Percentiles rank a stretch among this genome's conserved stretches.
These are phyloP conservation scores for Pomatorhinus ruficollis DNA, from an alignment of 2,113 vertebrate genomes.

Conservation along the genomic window DNA sequence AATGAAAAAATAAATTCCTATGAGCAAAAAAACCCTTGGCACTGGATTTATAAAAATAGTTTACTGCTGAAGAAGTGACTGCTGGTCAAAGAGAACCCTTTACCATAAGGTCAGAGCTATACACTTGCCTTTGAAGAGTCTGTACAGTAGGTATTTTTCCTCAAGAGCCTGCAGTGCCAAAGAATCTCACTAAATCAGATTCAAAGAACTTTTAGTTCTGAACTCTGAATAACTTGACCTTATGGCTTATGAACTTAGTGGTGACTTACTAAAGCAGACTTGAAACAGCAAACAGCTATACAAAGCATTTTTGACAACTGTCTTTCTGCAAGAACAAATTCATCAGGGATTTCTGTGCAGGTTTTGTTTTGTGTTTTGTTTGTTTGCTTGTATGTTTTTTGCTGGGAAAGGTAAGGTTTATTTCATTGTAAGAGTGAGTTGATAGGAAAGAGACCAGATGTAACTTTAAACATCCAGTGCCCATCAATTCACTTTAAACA, in stretches of 20 bases:
- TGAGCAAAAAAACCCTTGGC: not conserved
- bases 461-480: not conserved
- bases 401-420: not conserved
- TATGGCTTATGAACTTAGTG: not conserved
- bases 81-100: not conserved
- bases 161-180: not conserved
- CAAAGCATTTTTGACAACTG: not conserved
- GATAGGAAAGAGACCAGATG: rapidly evolving
- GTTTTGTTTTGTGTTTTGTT: not conserved
- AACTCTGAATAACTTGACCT: not conserved
- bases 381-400: not conserved
- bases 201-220: not conserved
- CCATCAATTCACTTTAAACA: not conserved
- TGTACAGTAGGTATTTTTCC: not conserved
- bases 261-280: not conserved
- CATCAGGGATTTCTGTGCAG: not conserved
- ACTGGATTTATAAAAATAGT: not conserved
- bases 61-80: conserved; percentile 14
- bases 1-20: not conserved
- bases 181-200: not conserved
- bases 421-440: not conserved
- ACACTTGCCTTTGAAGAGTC: not conserved
- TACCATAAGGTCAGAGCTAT: not conserved
- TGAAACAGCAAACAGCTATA: not conserved
- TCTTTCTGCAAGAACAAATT: not conserved